Evolutionary conservation across 2,888 invertebrate species (phyloP).

Genomic region (Eulithis prunata): DNA sequence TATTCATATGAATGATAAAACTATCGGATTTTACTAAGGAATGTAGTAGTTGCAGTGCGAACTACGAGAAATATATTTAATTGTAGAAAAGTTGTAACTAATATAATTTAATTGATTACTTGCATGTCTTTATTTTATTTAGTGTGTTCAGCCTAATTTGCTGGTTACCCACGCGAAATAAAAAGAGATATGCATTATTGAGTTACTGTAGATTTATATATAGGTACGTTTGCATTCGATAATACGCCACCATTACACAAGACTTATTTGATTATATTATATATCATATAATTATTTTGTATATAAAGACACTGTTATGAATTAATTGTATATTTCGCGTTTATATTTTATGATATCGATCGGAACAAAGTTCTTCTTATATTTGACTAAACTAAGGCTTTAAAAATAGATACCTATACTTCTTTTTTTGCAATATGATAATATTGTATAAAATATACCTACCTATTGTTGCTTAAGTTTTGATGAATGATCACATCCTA

Average conservation of each 20-base stretch:
- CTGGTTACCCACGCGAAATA: background rate
- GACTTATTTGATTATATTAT: background rate
- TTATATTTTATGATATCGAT: background rate
- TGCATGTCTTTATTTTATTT: background rate
- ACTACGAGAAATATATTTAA: background rate
- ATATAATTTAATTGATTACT: background rate
- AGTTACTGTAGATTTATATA: background rate
- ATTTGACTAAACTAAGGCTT: too few species aligned
- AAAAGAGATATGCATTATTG: background rate
- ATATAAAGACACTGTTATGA: background rate
- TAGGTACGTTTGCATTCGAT: background rate
- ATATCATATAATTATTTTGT: background rate
- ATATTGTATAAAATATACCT: too few species aligned
- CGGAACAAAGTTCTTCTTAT: background rate
- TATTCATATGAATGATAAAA: conserved; percentile 2
- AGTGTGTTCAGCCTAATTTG: background rate
- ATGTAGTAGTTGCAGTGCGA: background rate
- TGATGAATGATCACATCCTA: too few species aligned
- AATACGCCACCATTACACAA: conserved; percentile 4
- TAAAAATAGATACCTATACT: too few species aligned
- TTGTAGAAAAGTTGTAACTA: background rate
- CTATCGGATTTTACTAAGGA: conserved; percentile 1
- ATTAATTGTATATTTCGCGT: background rate
- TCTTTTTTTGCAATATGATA: too few species aligned
- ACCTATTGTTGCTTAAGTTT: too few species aligned